Percentiles rank a stretch among this genome's conserved stretches.
These are phyloP conservation scores for Rhagonycha lutea DNA, from an alignment of 2,888 invertebrate species.

Conservation along the genomic window DNA sequence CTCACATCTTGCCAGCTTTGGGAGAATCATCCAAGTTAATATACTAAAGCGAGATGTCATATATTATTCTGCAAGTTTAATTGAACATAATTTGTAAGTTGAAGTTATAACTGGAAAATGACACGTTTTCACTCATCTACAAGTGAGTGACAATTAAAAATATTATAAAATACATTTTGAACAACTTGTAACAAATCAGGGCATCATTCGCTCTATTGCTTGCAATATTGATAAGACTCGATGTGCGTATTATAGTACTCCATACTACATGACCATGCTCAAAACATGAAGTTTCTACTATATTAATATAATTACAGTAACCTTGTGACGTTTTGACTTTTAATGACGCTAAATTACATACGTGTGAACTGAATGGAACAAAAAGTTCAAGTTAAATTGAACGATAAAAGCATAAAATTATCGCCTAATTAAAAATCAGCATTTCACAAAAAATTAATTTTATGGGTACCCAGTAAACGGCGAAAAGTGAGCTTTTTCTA, in stretches of 20 bases:
- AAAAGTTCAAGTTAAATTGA: background rate
- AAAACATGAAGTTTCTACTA: background rate
- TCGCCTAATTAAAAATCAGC: background rate
- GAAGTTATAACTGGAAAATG: constrained; percentile 11
- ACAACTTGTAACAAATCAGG: background rate
- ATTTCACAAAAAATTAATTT: background rate
- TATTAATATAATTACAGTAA: background rate
- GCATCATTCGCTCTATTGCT: background rate
- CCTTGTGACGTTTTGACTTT: background rate
- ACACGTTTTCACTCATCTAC: background rate
- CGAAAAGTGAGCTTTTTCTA: background rate
- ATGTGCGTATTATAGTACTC: background rate
- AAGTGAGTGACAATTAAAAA: background rate
- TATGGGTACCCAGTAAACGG: background rate
- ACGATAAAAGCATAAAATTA: background rate
- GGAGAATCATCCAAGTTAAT: too few species aligned
- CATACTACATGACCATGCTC: background rate
- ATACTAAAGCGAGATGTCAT: background rate
- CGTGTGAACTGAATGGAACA: background rate
- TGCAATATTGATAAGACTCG: background rate
- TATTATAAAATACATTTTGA: background rate
- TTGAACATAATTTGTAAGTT: constrained; percentile 16
- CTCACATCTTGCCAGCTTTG: too few species aligned
- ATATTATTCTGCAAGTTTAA: constrained; percentile 14
- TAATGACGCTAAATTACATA: background rate